These are phyloP conservation scores for Eustalomyia histrio DNA, from an alignment of 2,888 invertebrate genomes.

Conservation along the genomic window DNA sequence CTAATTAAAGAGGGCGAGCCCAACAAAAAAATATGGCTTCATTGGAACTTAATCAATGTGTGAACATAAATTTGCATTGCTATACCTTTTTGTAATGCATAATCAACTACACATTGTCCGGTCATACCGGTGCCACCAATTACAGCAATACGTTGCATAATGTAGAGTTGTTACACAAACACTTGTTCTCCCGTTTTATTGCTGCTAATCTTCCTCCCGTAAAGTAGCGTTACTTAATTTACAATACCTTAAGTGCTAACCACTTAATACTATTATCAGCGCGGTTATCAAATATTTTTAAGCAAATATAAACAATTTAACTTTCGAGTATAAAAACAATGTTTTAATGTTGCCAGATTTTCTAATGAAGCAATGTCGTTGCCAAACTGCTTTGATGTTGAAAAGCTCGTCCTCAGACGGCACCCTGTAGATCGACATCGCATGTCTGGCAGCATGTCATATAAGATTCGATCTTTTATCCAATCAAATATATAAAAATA, in stretches of 20 bases:
- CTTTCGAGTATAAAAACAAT: not conserved
- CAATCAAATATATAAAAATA: no score
- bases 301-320: not conserved
- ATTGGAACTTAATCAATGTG: no score
- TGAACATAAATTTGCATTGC: no score
- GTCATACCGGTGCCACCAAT: conserved; percentile 91
- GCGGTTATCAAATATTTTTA: not conserved
- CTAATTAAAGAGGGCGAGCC: no score
- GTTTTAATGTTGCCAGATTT: not conserved
- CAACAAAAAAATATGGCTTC: no score
- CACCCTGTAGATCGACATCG: no score
- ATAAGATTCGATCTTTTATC: no score
- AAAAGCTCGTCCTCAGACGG: no score
- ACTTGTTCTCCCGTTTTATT: not conserved
- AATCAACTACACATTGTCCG: conserved; percentile 87
- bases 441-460: no score
- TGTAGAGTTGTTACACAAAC: conserved; percentile 16
- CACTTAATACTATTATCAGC: conserved; percentile 11
- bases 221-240: no score
- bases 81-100: conserved; percentile 90
- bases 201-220: not conserved
- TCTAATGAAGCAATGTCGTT: no score
- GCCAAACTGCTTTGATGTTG: no score
- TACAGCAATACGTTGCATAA: conserved; percentile 88
- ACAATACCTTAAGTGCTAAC: conserved; percentile 12